Base-by-base conservation (phyloP, 2,113 vertebrate genomes). In the Cepphus grylle region DNA sequence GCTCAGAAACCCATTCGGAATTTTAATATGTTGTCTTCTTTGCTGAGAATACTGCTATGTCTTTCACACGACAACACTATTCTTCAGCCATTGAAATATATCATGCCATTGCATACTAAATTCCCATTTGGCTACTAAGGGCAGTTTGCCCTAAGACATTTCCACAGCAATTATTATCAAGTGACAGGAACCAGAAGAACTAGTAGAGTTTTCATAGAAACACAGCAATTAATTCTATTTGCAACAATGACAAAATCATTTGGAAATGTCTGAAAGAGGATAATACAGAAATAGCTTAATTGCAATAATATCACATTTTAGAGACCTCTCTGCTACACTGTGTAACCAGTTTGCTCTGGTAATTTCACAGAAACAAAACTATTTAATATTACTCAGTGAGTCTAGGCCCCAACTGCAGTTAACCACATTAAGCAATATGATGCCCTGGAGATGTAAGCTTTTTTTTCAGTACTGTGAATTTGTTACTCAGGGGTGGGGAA, bases 201-300 rank as follows among this genome's bases (percentile, higher is more conserved):
- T 52, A 91, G 30, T 32, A 73, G 12, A 86, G 8, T 84, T 94
- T 93, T 91, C 69, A 76, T 15, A 93, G 65, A 86, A 96, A 95
- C 38, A 78, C 22, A 56, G 69, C 58, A 95, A 94, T 66, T 78
- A 90, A 82, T 97, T 95, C n/a, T 38, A 40, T 88, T 86, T 93
- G 73, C 82, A 93, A 58, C 29, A 88, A 69, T 83, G 80, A 87
- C 69, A 82, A 83, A 77, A 70, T 83, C 18, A 61, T 94, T 96
- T 89, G 90, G 45, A 96, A 91, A 45, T 86, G 83, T 94, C 62
- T 95, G 45, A 56, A 85, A 96, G 78, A 89, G 15, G 7, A 52
- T 72, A 91, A 76, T 65, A 47, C 6, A 85, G 50, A 94, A 91
- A 78, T 59, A 43, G 26, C 22, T 91, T 93, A 65, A 85, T 91